These are phyloP conservation scores for Neostethus bicornis DNA, from an alignment of 2,797 vertebrate genomes.

Conservation along the genomic window DNA sequence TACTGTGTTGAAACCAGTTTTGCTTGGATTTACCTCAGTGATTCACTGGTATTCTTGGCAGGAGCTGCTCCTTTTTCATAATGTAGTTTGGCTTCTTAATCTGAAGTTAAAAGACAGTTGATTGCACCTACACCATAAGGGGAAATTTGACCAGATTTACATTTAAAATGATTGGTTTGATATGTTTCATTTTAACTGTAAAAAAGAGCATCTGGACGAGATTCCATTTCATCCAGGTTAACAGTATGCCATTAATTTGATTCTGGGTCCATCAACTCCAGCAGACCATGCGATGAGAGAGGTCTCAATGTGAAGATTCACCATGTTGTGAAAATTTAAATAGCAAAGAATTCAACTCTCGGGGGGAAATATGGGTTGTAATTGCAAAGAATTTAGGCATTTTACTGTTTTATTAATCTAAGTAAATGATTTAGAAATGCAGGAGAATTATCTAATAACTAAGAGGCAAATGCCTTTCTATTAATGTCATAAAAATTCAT, in stretches of 20 bases:
- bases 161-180: neutral
- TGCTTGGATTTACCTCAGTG: constrained; percentile 16
- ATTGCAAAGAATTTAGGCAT: neutral
- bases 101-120: neutral
- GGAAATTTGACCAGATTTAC: neutral
- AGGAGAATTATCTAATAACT: neutral
- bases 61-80: neutral
- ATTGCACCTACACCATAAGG: neutral
- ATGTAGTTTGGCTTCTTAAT: neutral
- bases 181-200: neutral
- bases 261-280: no score
- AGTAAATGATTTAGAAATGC: neutral
- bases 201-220: no score
- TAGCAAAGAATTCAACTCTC: neutral
- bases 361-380: neutral
- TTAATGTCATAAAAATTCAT: no score
- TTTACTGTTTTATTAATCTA: neutral
- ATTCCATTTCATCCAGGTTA: no score
- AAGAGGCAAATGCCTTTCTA: neutral
- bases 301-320: no score
- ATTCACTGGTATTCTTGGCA: constrained; percentile 7
- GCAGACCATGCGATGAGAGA: no score
- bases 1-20: constrained; percentile 3
- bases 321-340: neutral
- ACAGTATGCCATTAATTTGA: no score